Percentiles rank a stretch among this genome's conserved stretches.
Evolutionary conservation across 2,888 invertebrate genomes (phyloP).

Genomic region (Dynastes tityus): DNA sequence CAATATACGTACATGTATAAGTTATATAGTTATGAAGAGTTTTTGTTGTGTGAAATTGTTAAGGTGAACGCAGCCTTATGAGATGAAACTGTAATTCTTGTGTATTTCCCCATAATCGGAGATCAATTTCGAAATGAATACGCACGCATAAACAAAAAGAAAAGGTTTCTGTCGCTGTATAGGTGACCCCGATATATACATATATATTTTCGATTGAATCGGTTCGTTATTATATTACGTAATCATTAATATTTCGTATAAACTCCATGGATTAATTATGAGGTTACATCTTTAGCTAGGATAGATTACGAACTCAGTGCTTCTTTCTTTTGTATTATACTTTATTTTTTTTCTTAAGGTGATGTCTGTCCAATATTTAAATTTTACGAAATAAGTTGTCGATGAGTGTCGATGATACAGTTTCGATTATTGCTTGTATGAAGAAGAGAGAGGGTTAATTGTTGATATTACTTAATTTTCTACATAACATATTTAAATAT

Average conservation of each 20-base stretch:
- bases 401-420: conserved; percentile 9
- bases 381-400: conserved; percentile 8
- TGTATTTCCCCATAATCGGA: no score
- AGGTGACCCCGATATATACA: no score
- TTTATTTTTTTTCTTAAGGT: conserved; percentile 9
- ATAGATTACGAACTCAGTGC: conserved; percentile 20
- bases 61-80: no score
- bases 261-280: neutral
- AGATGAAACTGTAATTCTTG: no score
- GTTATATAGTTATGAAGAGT: neutral
- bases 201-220: neutral
- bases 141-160: no score
- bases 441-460: neutral
- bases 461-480: no score
- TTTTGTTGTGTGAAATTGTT: no score
- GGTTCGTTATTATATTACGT: neutral
- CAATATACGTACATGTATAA: neutral
- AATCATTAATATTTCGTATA: conserved; percentile 1
- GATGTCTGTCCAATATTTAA: conserved; percentile 29
- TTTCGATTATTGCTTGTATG: neutral
- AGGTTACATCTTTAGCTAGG: neutral
- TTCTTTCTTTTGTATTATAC: conserved; percentile 11
- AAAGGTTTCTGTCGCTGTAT: no score
- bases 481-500: no score
- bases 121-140: no score